Base-by-base conservation (phyloP, 2,888 invertebrate species). In the Hartigia nigra region DNA sequence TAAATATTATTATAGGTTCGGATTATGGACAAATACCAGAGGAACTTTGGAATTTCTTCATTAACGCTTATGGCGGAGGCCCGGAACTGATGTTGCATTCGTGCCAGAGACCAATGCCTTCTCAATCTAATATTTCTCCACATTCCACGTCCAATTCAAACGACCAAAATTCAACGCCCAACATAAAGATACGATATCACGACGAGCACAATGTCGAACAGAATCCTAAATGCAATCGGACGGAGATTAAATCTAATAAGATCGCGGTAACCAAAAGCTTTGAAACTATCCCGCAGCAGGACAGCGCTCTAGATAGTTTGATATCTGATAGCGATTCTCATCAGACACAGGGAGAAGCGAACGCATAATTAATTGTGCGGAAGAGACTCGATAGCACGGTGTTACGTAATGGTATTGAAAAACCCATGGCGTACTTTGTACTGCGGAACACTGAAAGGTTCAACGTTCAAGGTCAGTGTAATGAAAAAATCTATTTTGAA, bases 1-100 rank as follows among this genome's bases (percentile, higher is more conserved):
- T 37, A 12, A 37, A 37, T 23, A 55, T 55, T 23, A 55, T 55
- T 23, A 70, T 83, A 92, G 93, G 92, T 82, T 92, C 93, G 34
- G 94, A 94, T 86, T 96, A 96, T 90, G 96, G 95, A 0, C 97
- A 97, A 88, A 93, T 98, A 74, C 96, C 96, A 84, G 95, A 96
- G 86, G 96, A 96, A 72, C 93, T 97, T 79, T 98, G 98, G 98
- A 94, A 95, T 83, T 98, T 97, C 92, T 96, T 98, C 90, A 94
- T 95, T 77, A 94, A 94, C 81, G 96, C 96, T 77, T 98, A 98
- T 90, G 96, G 97, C 12, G 98, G 98, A 1, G 98, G 98, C 0
- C 98, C 98, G 0, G 97, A 97, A 88, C 93, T 97, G 72, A 90
- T 93, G 83, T 85, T 93, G 34, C 90, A 91, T 78, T 89, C 91